phyloP scores from a whole-genome alignment of 2,113 vertebrate species.

The Psophia crepitans region DNA sequence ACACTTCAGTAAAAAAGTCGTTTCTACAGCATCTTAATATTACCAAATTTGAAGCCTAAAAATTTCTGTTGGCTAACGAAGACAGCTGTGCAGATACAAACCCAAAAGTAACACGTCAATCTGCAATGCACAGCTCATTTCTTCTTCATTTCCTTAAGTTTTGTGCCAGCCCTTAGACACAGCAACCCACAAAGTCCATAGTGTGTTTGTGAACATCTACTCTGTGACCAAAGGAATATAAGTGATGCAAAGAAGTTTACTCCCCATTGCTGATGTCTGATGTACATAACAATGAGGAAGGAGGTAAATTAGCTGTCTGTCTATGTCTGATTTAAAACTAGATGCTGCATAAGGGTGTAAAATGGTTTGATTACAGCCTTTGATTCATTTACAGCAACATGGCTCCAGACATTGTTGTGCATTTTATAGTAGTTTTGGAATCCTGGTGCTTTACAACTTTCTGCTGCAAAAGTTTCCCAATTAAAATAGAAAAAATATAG shows the following conservation, averaged over 20 bases:
- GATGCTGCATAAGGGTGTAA: not conserved
- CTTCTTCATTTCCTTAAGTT: not conserved
- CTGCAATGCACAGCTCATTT: not conserved
- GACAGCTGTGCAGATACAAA: not conserved
- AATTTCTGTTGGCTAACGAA: not conserved
- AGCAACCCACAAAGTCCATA: rapidly evolving
- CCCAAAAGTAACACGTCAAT: not conserved
- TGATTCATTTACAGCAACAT: not conserved
- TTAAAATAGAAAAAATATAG: constrained; percentile 30
- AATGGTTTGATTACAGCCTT: not conserved
- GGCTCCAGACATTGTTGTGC: not conserved
- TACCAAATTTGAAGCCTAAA: not conserved
- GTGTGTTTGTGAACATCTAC: not conserved
- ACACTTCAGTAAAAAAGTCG: not conserved
- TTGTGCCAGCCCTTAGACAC: not conserved
- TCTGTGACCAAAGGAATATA: not conserved
- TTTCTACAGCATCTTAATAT: not conserved
- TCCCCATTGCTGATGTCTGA: not conserved
- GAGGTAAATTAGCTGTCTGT: not conserved
- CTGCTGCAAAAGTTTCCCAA: constrained; percentile 10
- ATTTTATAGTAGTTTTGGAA: not conserved
- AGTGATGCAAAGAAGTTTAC: not conserved
- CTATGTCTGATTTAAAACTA: constrained; percentile 3
- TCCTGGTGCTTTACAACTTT: not conserved
- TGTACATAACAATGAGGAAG: not conserved